phyloP scores from a whole-genome alignment of 2,888 invertebrate species.

The Blomia tropicalis region DNA sequence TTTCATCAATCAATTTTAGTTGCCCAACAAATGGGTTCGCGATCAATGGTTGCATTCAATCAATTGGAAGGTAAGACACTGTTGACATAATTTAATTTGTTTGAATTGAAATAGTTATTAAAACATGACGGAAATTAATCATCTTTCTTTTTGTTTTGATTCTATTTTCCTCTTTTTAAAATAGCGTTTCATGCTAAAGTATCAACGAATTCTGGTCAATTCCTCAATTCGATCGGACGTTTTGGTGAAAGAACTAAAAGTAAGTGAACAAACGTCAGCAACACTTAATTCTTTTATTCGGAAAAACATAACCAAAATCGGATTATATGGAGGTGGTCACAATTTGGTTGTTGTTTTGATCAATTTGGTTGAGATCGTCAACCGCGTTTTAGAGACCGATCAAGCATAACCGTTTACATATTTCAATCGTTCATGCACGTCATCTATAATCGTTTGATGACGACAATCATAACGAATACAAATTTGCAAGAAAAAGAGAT shows the following conservation, averaged over 20 bases:
- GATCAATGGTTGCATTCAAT: slow-evolving; percentile 69
- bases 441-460: no score
- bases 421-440: no score
- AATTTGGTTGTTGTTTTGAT: no score
- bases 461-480: no score
- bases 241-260: slow-evolving; percentile 57
- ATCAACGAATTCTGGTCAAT: slow-evolving; percentile 50
- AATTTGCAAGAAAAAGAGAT: no score
- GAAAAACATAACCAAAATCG: no score
- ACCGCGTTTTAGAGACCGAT: no score
- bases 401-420: no score
- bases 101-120: background rate
- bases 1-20: slow-evolving; percentile 50
- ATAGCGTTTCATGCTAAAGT: slow-evolving; percentile 59
- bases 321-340: no score
- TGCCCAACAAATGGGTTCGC: slow-evolving; percentile 57
- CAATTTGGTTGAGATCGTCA: no score
- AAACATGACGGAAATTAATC: background rate
- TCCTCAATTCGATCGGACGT: slow-evolving; percentile 50
- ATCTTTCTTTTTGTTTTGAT: background rate
- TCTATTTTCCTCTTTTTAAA: slow-evolving; percentile 31
- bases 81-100: no score
- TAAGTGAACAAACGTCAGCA: slow-evolving; percentile 34
- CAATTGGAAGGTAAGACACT: slow-evolving; percentile 45
- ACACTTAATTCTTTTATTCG: background rate